Base-by-base conservation (phyloP, 2,797 vertebrate genomes). In the Rhadinocentrus ornatus region DNA sequence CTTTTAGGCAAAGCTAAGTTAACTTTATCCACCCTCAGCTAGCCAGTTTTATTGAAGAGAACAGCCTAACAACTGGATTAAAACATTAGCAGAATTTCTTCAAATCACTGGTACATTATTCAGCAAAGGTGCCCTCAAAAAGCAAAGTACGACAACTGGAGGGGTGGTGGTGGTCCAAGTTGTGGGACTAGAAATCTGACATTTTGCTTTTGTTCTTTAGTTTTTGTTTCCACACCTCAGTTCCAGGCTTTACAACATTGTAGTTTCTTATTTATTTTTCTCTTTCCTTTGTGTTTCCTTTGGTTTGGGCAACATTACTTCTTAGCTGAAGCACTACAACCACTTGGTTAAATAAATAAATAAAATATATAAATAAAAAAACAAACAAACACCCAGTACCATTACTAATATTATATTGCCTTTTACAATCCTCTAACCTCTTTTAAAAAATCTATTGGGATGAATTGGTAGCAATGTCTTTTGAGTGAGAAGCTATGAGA, bases 21-120 rank as follows among this genome's bases (percentile, higher is more conserved):
- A 20, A 58, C 15, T 32, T 34, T 9, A 57, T 5, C 53, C 9
- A 46, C 2, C n/a, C 10, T 75, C 66, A 67, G n/a, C 44, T 56
- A 77, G n/a, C n/a, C 0, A 4, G 20, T 31, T 32, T 3, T 20
- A 48, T 13, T 15, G 15, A 16, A 41, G 37, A 41, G 39, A 20
- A 12, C 12, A 26, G 27, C 50, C 24, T 13, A 26, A 26, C 2
- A 2, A 24, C 9, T 22, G 13, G 12, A 53, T 24, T 13, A 53
- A 53, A 15, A 53, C 50, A 53, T 26, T 27, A 26, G 15, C 24
- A 15, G 3, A 4, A 29, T 54, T 27, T 16, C 13, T 54, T 5
- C 26, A 27, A 27, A 54, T 15, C 12, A 54, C 26, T 15, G 26
- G 15, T 27, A 29, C 26, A 27, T 29, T 27, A 15, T 13, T 54